Evolutionary conservation across 2,888 invertebrate genomes (phyloP), one percentile per base, ranked within the genome.

Genomic region (Stramonita haemastoma): DNA sequence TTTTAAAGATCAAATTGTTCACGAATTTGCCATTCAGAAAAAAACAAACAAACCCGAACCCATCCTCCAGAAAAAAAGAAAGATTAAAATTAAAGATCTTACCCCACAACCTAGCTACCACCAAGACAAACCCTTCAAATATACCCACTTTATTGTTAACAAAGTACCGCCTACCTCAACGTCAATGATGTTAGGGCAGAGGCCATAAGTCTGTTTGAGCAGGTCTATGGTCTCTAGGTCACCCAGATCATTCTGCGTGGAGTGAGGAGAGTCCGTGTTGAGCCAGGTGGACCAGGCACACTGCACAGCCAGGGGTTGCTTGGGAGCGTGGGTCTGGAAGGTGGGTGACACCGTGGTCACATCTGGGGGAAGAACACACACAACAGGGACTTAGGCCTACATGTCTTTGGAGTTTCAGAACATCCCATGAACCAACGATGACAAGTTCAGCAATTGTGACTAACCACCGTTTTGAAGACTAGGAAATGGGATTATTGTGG

Each of bases 221-320:
- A 66, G 26, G 17, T 87, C 91, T 29, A 92, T 91, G 4, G 93
- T 93, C 90, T 94, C 94, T 84, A 94, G 90, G 84, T 94, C 94
- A 5, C 94, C 94, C 15, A 90, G 66, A 87, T 89, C 87, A 32
- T 56, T 34, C 26, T 88, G 84, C 13, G 92, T 91, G 34, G 91
- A 90, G 46, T 84, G 32, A 79, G 94, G 94, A 34, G 88, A 90
- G 87, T 94, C 93, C 29, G 92, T 90, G 87, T 94, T 94, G 19
- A 94, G 90, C 93, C 94, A 94, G 8, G 92, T 90, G 0, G 94
- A 94, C 94, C 94, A 94, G 36, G 89, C 93, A 89, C 94, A 94
- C 36, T 90, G 90, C 1, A 86, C 86, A 22, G 34, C 32, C 13
- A 86, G 19, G 1, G 32, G 60, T 22, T 86, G 86, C 11, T 57